phyloP scores from a whole-genome alignment of 2,888 invertebrate genomes.

The Philopedon plagiatum region DNA sequence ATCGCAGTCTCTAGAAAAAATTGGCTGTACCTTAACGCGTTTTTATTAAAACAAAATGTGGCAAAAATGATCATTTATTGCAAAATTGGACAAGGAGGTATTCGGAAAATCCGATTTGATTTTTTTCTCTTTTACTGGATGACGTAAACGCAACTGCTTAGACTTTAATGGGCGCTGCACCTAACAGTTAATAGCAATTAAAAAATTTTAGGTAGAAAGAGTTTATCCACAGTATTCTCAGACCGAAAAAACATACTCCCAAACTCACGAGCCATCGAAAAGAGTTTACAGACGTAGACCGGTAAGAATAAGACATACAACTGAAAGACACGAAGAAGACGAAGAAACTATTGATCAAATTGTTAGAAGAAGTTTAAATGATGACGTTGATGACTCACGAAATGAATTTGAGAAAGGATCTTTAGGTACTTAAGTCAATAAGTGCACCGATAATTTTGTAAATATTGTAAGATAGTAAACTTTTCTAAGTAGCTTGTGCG shows the following conservation, averaged over 20 bases:
- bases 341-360: slow-evolving; percentile 52
- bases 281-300: slow-evolving; percentile 60
- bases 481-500: not conserved
- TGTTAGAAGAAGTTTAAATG: slow-evolving; percentile 51
- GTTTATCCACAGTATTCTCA: slow-evolving; percentile 36
- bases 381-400: not conserved
- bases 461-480: slow-evolving; percentile 16
- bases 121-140: too few species aligned
- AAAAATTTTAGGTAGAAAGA: slow-evolving; percentile 33
- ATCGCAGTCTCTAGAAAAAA: too few species aligned
- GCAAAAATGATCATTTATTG: too few species aligned
- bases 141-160: too few species aligned
- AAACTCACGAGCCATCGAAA: slow-evolving; percentile 52
- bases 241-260: slow-evolving; percentile 39
- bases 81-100: too few species aligned
- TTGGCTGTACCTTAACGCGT: too few species aligned
- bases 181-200: too few species aligned
- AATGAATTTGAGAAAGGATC: slow-evolving; percentile 22
- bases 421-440: slow-evolving; percentile 34
- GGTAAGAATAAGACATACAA: slow-evolving; percentile 57
- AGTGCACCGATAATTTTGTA: not conserved
- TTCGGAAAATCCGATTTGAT: too few species aligned
- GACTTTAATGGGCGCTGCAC: too few species aligned
- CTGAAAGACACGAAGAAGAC: slow-evolving; percentile 50
- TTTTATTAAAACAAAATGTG: too few species aligned